These are phyloP conservation scores for Malurus leucopterus DNA, from an alignment of 2,797 vertebrate genomes.

Conservation along the genomic window DNA sequence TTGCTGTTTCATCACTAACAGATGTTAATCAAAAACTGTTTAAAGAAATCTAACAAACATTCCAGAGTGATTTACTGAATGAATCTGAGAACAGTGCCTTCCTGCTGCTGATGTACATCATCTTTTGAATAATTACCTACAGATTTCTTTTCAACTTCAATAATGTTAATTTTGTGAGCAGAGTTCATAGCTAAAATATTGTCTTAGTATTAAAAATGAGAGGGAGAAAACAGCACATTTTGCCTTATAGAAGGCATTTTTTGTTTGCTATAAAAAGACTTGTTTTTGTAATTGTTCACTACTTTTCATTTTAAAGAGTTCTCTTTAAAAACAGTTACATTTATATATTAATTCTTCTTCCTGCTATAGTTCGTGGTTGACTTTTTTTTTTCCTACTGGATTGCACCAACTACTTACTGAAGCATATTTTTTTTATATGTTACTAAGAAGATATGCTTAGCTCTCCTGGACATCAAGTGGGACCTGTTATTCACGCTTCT, in stretches of 20 bases:
- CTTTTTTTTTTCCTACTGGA: neutral
- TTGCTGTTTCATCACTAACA: neutral
- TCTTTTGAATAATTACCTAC: slow-evolving; percentile 18
- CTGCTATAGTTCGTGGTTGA: neutral
- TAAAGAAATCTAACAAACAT: slow-evolving; percentile 42
- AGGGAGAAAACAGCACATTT: neutral
- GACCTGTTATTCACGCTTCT: slow-evolving; percentile 34
- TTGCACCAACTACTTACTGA: neutral
- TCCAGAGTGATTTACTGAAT: neutral
- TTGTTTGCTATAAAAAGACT: neutral
- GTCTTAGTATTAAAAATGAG: neutral
- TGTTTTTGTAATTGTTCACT: neutral
- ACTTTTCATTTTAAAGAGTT: neutral
- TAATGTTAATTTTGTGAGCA: neutral
- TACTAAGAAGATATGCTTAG: neutral
- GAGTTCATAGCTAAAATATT: neutral
- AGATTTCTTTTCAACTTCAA: slow-evolving; percentile 22
- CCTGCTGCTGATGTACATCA: neutral
- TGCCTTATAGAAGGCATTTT: neutral
- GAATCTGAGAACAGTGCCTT: neutral
- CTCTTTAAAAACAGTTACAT: neutral
- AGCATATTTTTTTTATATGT: neutral
- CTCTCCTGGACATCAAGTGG: slow-evolving; percentile 30
- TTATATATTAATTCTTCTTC: neutral
- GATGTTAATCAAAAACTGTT: slow-evolving; percentile 37